These are phyloP conservation scores for Catostylus mosaicus DNA, from an alignment of 30 jellyfish, hydroid and myxozoan species.

Conservation along the genomic window DNA sequence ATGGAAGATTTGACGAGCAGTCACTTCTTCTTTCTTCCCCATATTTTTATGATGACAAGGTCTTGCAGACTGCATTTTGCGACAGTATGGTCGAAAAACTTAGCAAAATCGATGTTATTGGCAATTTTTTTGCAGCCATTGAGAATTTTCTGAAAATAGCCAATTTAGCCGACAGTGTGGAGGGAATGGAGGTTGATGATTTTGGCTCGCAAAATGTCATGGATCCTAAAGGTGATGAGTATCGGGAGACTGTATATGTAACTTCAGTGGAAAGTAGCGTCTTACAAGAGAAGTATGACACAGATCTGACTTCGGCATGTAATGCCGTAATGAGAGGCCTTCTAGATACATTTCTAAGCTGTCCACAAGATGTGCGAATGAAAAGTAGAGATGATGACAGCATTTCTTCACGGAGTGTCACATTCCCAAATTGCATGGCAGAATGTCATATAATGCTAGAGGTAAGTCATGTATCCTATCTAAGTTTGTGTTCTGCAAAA, in stretches of 20 bases:
- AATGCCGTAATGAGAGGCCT: not conserved
- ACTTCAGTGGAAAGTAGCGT: not conserved
- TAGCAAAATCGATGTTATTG: not conserved
- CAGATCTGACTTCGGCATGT: not conserved
- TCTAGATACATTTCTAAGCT: not conserved
- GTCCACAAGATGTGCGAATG: not conserved
- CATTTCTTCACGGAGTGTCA: not conserved
- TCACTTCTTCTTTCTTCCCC: not conserved
- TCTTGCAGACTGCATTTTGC: conserved; percentile 24
- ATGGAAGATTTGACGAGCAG: not conserved
- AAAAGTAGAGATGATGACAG: no score
- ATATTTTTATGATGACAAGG: conserved; percentile 8
- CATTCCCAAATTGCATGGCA: not conserved
- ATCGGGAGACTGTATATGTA: not conserved
- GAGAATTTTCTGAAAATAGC: not conserved
- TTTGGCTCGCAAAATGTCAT: not conserved
- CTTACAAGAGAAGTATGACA: not conserved
- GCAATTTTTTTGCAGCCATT: not conserved
- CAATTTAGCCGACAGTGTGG: not conserved
- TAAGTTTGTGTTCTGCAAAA: no score
- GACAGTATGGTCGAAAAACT: not conserved
- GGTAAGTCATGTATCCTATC: not conserved
- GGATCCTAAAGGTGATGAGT: not conserved
- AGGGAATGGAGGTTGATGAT: not conserved
- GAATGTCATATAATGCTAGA: not conserved